Base-by-base conservation (phyloP, 2,888 invertebrate genomes). In the Lumbricus terrestris region DNA sequence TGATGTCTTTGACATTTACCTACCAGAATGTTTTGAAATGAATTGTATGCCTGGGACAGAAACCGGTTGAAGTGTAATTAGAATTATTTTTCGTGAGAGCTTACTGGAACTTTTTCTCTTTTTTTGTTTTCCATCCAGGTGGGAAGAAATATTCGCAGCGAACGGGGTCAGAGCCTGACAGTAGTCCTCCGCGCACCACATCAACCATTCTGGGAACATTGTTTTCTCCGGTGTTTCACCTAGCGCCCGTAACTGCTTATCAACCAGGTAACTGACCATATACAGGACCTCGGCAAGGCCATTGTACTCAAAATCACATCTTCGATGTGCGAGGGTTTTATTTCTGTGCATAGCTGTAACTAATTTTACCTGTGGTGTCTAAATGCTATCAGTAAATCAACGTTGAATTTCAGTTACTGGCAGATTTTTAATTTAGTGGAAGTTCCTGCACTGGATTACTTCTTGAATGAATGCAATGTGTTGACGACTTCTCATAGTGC, bases 101-200 rank as follows among this genome's bases (percentile, higher is more conserved):
- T 69, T 69, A 29, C n/a, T 69, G n/a, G n/a, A 69, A 69, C 5
- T 69, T 47, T 69, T 69, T 6, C 69, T 69, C 29, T 69, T 29
- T 6, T 29, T 69, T 29, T 6, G n/a, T n/a, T n/a, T n/a, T n/a
- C n/a, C n/a, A n/a, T 69, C 69, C 85, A 35, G 85, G 85, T 85
- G 85, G 85, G 85, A 85, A 85, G 85, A 85, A 85, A 85, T 37
- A 85, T 85, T 85, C 85, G 18, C 34, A 85, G 85, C 85, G 37
- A 35, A 37, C 35, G 23, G 34, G 85, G 34, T 85, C 85, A 34
- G 37, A 37, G 35, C 85, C 35, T 35, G 85, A 85, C 37, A 85
- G 85, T 85, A 85, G 85, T 85, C 85, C 85, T 85, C 35, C 85
- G 35, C 85, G 85, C 35, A 34, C 85, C 18, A 85, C 85, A 35